Conservation (phyloP, 30 jellyfish, hydroid and myxozoan genomes). For the Sanderia malayensis region DNA sequence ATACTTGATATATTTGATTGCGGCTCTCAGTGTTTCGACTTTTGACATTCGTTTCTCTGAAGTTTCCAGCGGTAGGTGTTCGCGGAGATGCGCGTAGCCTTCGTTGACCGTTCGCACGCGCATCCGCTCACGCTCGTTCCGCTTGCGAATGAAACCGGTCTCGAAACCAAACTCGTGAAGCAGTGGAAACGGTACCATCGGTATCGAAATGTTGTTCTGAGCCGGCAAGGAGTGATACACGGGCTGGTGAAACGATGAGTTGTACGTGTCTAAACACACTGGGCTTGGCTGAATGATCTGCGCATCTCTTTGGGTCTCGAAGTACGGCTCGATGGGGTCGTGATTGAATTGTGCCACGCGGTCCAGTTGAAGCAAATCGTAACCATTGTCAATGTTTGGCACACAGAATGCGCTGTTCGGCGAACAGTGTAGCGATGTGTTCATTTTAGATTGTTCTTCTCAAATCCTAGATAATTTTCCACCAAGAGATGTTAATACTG, state of each 20-base stretch:
- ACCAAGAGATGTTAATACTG: too few relatives aligned
- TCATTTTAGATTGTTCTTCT: too few relatives aligned
- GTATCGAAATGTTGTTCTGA: slow-evolving; percentile 36
- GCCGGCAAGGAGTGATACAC: slow-evolving; percentile 22
- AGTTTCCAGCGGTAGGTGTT: slow-evolving; percentile 80
- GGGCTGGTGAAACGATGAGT: slow-evolving; percentile 36
- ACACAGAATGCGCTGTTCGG: slow-evolving; percentile 53
- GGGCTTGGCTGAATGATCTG: slow-evolving; percentile 58
- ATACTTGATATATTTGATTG: slow-evolving; percentile 70
- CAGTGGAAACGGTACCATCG: slow-evolving; percentile 59
- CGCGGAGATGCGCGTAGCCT: slow-evolving; percentile 87
- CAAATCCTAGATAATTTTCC: too few relatives aligned
- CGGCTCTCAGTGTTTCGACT: slow-evolving; percentile 89
- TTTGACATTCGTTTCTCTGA: slow-evolving; percentile 85
- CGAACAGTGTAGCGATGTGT: slow-evolving; percentile 54
- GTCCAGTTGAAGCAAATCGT: slow-evolving; percentile 36
- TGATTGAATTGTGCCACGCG: slow-evolving; percentile 32
- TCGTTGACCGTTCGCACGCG: slow-evolving; percentile 95
- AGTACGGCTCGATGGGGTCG: slow-evolving; percentile 45
- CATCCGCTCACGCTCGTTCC: slow-evolving; percentile 94
- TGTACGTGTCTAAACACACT: slow-evolving; percentile 41
- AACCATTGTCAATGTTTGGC: slow-evolving; percentile 35
- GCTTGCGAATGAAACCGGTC: slow-evolving; percentile 89
- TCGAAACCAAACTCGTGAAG: slow-evolving; percentile 73
- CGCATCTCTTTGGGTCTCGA: slow-evolving; percentile 45